A percentile compares a stretch with the other conserved stretches of the same genome.
These are phyloP conservation scores for Oncorhynchus masou DNA, from an alignment of 2,113 vertebrate species.

Conservation along the genomic window DNA sequence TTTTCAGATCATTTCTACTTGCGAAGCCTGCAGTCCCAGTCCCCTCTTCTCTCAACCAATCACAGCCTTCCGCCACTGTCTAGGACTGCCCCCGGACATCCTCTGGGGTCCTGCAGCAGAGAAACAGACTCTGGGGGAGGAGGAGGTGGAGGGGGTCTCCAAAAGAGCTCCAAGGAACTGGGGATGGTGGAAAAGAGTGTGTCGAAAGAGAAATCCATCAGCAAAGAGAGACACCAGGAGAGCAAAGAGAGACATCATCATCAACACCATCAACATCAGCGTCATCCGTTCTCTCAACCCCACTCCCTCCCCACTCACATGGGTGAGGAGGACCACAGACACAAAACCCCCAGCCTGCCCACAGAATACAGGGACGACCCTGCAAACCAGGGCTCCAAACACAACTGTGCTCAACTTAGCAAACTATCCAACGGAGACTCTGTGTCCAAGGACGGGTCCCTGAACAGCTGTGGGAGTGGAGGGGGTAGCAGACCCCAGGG, in stretches of 20 bases:
- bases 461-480: constrained; percentile 37
- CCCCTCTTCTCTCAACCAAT: constrained; percentile 84
- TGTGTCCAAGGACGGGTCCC: constrained; percentile 63
- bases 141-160: constrained; percentile 25
- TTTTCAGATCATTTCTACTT: constrained; percentile 93
- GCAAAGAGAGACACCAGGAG: constrained; percentile 64
- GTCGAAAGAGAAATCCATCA: constrained; percentile 76
- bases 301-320: constrained; percentile 55
- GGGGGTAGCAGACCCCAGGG: constrained; percentile 39
- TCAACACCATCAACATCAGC: constrained; percentile 43
- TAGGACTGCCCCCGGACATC: constrained; percentile 79
- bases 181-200: constrained; percentile 72
- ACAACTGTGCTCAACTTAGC: constrained; percentile 69
- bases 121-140: constrained; percentile 77
- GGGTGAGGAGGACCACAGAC: constrained; percentile 76
- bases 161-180: constrained; percentile 79
- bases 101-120: constrained; percentile 82
- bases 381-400: constrained; percentile 63
- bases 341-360: constrained; percentile 68
- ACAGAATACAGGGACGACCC: constrained; percentile 77
- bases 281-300: constrained; percentile 57
- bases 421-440: constrained; percentile 72
- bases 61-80: constrained; percentile 85
- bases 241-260: constrained; percentile 66
- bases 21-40: constrained; percentile 88